Evolutionary conservation across 1,140 invertebrate genomes (phyloP).

Genomic region (Plodia interpunctella): DNA sequence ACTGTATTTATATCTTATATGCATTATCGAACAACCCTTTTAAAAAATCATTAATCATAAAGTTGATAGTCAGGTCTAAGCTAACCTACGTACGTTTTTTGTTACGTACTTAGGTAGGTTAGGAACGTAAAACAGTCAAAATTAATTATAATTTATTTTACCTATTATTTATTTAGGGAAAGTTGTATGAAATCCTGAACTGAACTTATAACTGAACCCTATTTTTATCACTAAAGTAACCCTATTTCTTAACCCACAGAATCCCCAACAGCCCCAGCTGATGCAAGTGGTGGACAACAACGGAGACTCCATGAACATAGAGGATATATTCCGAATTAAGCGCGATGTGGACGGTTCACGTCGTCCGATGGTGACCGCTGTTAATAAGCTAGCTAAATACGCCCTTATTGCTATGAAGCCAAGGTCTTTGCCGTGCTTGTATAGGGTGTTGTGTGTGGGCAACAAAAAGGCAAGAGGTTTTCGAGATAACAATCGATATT

Average conservation of each 20-base stretch:
- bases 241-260: constrained; percentile 26
- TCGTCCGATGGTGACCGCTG: constrained; percentile 39
- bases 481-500: constrained; percentile 76
- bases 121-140: no score
- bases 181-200: no score
- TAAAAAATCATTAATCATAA: no score
- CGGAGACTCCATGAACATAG: constrained; percentile 61
- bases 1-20: no score
- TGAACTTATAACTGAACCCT: no score
- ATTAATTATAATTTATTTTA: no score
- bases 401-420: constrained; percentile 76
- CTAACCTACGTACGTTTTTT: no score
- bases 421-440: constrained; percentile 77
- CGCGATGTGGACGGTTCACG: constrained; percentile 5
- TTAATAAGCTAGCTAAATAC: constrained; percentile 77
- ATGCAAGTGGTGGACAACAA: constrained; percentile 63
- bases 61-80: no score
- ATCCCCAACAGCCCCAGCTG: constrained; percentile 53
- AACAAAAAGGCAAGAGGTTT: constrained; percentile 78
- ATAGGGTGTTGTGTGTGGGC: constrained; percentile 79
- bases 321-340: constrained; percentile 47
- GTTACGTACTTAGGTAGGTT: no score
- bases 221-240: no score
- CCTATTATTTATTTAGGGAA: no score
- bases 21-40: no score